These are phyloP conservation scores for Nemurella pictetii DNA, from an alignment of 2,888 invertebrate species.

Conservation along the genomic window DNA sequence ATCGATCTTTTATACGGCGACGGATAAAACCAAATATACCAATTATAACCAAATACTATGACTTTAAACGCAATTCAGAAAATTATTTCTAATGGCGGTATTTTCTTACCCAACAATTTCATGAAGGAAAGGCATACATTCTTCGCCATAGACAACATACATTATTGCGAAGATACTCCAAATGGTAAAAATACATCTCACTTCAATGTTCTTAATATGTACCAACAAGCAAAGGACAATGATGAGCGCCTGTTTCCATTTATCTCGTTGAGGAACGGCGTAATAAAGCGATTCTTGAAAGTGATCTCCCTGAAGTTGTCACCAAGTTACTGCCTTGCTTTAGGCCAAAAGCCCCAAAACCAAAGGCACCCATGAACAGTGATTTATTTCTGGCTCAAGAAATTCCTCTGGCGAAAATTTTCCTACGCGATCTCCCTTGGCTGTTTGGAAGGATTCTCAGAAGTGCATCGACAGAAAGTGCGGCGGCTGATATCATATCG, in stretches of 20 bases:
- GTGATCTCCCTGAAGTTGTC: background rate
- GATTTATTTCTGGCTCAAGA: background rate
- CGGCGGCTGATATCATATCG: background rate
- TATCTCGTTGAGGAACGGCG: slow-evolving; percentile 17
- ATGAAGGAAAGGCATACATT: slow-evolving; percentile 32
- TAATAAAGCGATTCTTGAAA: slow-evolving; percentile 13
- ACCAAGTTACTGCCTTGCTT: slow-evolving; percentile 14
- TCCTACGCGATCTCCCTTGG: slow-evolving; percentile 24
- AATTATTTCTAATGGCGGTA: slow-evolving; percentile 30
- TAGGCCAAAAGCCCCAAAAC: slow-evolving; percentile 28
- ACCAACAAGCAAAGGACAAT: slow-evolving; percentile 31
- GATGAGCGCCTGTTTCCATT: background rate
- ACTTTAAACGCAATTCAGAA: slow-evolving; percentile 22
- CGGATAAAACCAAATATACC: slow-evolving; percentile 18
- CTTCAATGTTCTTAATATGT: slow-evolving; percentile 33
- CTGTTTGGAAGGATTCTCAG: slow-evolving; percentile 20
- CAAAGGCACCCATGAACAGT: background rate
- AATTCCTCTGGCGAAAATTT: background rate
- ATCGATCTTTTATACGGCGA: too few species aligned
- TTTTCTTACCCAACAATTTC: slow-evolving; percentile 32
- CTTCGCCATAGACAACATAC: slow-evolving; percentile 38
- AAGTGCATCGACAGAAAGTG: background rate
- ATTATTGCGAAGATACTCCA: slow-evolving; percentile 37
- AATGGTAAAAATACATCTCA: slow-evolving; percentile 36
- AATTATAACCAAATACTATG: slow-evolving; percentile 29